These are phyloP conservation scores for Gorsachius magnificus DNA, from an alignment of 2,797 vertebrate species.

Conservation along the genomic window DNA sequence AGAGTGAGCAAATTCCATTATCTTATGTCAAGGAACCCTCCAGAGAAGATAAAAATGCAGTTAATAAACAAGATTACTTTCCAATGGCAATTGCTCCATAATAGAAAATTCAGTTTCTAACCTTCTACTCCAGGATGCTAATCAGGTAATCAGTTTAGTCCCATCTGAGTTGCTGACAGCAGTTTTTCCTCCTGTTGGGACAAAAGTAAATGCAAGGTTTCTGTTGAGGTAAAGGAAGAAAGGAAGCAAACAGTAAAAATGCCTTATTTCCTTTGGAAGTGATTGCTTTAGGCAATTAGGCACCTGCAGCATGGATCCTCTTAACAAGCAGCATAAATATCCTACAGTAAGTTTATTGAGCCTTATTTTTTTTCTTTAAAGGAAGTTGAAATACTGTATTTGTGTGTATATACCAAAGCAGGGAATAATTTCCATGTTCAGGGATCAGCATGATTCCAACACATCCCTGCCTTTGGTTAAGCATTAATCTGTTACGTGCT, in stretches of 20 bases:
- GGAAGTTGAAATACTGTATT: not conserved
- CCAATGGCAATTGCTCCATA: conserved; percentile 37
- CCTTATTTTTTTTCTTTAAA: not conserved
- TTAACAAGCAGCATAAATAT: not conserved
- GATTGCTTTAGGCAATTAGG: not conserved
- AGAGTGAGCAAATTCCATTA: conserved; percentile 26
- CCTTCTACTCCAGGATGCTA: conserved; percentile 31
- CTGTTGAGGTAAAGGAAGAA: not conserved
- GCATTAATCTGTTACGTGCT: not conserved
- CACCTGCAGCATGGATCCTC: not conserved
- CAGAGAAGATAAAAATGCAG: conserved; percentile 35
- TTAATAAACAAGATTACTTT: conserved; percentile 55
- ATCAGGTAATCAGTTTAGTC: conserved; percentile 43
- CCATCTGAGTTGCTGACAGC: not conserved
- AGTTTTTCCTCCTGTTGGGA: conserved; percentile 4
- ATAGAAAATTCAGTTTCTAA: conserved; percentile 40
- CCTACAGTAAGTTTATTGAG: not conserved
- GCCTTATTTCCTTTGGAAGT: not conserved
- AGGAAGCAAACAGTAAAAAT: not conserved
- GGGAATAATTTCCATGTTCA: not conserved
- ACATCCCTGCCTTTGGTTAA: not conserved
- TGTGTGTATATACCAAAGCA: not conserved
- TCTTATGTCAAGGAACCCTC: conserved; percentile 36
- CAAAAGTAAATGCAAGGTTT: conserved; percentile 2
- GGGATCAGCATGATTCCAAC: not conserved